Percentiles rank a stretch among this genome's conserved stretches.
Conservation (phyloP, 2,888 invertebrate genomes). For the Phortica magna region DNA sequence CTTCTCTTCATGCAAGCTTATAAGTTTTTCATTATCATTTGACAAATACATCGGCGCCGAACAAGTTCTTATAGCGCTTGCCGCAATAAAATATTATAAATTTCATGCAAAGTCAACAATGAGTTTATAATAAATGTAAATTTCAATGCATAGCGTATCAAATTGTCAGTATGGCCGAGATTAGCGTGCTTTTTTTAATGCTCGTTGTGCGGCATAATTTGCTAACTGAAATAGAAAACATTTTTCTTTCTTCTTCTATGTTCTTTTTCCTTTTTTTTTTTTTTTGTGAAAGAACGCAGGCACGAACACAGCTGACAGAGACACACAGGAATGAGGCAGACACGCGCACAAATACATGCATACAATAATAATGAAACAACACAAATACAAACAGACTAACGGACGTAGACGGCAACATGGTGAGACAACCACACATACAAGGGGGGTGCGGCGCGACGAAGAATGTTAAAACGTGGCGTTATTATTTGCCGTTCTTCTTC, state of each 20-base stretch:
- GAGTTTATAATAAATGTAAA: too few relatives aligned
- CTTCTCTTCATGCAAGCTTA: background rate
- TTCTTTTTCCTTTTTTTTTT: slow-evolving; percentile 43
- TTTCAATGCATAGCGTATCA: too few relatives aligned
- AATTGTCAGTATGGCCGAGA: too few relatives aligned
- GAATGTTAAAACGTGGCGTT: slow-evolving; percentile 8
- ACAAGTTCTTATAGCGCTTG: too few relatives aligned
- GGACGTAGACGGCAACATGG: slow-evolving; percentile 15
- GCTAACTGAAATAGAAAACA: slow-evolving; percentile 73
- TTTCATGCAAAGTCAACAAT: too few relatives aligned
- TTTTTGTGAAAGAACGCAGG: slow-evolving; percentile 40
- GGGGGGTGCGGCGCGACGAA: slow-evolving; percentile 14
- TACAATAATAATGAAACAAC: slow-evolving; percentile 27
- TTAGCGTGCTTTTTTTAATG: too few relatives aligned
- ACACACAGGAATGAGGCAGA: slow-evolving; percentile 55
- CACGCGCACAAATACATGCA: slow-evolving; percentile 68
- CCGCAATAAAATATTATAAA: too few relatives aligned
- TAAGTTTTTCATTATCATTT: background rate
- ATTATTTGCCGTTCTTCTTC: slow-evolving; percentile 38
- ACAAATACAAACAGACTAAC: slow-evolving; percentile 48
- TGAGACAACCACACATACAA: slow-evolving; percentile 13
- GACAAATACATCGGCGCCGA: too few relatives aligned
- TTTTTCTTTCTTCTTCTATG: slow-evolving; percentile 68
- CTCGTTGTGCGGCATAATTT: slow-evolving; percentile 68
- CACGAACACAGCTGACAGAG: too few relatives aligned